Base-by-base conservation (phyloP, 2,797 vertebrate species). In the Peromyscus nudipes region DNA sequence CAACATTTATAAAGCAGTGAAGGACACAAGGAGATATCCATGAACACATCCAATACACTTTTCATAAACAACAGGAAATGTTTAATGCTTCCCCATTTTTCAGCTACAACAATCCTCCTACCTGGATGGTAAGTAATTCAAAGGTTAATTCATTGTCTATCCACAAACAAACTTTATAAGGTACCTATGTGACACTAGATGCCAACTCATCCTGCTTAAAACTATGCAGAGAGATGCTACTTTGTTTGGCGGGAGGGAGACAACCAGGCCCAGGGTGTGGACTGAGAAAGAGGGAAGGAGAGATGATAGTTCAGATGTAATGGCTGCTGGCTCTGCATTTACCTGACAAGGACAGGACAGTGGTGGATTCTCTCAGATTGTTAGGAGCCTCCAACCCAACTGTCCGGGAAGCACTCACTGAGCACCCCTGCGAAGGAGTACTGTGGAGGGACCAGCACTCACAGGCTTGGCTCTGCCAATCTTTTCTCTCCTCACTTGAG, bases 191-290 rank as follows among this genome's bases (percentile, higher is more conserved):
- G 88, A 73, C 55, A 97, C 40, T 21, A 86, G 67, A 46, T 81
- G 89, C 14, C 16, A 55, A 93, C 75, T 93, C 34, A 21, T 92
- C 95, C 37, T 95, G 29, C n/a, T 92, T 84, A 94, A 89, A 96
- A 89, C 11, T 77, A 85, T 71, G 1, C 60, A 94, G 27, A 71
- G 29, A 97, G 43, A 79, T 77, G 95, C 34, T 46, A 89, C 43
- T 85, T 93, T 77, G 71, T 81, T 92, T 91, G 88, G 62, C 27
- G 34, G 57, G 4, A 80, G n/a, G 49, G 69, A 94, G 79, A n/a
- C 67, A 89, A 75, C 10, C 60, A 92, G 81, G 57, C 21, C 76
- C 67, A 29, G 21, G 11, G 13, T 94, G 8, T 71, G 71, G 79
- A 92, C 31, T 17, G 29, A 95, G 27, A 57, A 83, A 85, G 34